Evolutionary conservation across 2,113 vertebrate genomes (phyloP).

Genomic region (Agapornis roseicollis): DNA sequence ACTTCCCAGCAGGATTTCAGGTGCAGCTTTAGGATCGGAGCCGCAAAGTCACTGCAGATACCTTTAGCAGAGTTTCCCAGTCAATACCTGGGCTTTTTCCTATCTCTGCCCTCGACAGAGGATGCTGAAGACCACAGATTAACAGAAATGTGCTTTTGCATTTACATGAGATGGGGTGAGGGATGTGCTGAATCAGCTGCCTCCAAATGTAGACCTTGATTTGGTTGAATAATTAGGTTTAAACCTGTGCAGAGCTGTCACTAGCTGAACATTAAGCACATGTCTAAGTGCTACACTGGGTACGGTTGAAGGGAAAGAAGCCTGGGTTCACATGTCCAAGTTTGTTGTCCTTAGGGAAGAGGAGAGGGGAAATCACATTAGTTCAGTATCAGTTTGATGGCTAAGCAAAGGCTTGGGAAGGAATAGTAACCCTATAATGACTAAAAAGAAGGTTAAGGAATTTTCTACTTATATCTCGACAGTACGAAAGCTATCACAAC

Average conservation of each 20-base stretch:
- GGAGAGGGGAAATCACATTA: not conserved
- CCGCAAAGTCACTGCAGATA: not conserved
- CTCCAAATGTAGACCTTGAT: not conserved
- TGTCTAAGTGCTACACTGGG: not conserved
- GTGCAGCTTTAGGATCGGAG: not conserved
- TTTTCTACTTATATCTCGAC: not conserved
- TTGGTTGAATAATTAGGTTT: not conserved
- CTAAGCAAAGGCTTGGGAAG: not conserved
- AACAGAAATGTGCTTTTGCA: not conserved
- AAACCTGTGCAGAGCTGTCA: not conserved
- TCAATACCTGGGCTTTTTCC: not conserved
- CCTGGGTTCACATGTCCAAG: not conserved
- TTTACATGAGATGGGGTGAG: not conserved
- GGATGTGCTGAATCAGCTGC: not conserved
- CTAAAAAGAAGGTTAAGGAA: not conserved
- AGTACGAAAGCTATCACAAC: not conserved
- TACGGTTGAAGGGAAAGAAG: not conserved
- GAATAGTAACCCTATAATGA: not conserved
- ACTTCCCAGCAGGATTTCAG: not conserved
- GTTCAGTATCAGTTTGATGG: not conserved
- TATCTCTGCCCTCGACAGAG: not conserved
- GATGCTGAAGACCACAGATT: not conserved
- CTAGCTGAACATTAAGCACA: not conserved
- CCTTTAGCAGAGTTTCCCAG: not conserved
- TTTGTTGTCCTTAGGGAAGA: not conserved